Evolutionary conservation across 2,888 invertebrate genomes (phyloP).

Genomic region (Scaptomyza tumidula): DNA sequence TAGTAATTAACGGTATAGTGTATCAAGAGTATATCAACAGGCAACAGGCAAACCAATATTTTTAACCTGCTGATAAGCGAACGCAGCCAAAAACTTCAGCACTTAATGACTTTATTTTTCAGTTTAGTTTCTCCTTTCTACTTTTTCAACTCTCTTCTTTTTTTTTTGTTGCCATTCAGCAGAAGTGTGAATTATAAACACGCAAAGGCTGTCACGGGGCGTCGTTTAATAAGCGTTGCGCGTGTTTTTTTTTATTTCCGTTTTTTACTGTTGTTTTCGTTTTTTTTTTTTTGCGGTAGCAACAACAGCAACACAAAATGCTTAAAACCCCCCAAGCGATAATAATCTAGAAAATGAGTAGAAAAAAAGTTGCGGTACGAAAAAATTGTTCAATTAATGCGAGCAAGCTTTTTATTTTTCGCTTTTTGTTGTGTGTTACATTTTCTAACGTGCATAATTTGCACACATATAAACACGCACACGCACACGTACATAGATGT

Average conservation of each 20-base stretch:
- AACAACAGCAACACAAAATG: conserved; percentile 31
- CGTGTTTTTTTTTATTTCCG: conserved; percentile 38
- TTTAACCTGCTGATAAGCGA: conserved; percentile 56
- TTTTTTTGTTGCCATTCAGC: conserved; percentile 43
- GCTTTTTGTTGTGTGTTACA: conserved; percentile 48
- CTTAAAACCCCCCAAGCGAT: conserved; percentile 54
- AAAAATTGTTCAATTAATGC: conserved; percentile 75
- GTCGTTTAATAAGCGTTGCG: conserved; percentile 55
- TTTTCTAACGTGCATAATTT: conserved; percentile 66
- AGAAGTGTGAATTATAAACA: conserved; percentile 77
- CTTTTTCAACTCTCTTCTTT: neutral
- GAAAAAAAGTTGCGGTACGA: conserved; percentile 31
- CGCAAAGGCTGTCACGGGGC: conserved; percentile 58
- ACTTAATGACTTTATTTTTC: conserved; percentile 66
- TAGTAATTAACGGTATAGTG: conserved; percentile 21
- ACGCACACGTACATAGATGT: neutral
- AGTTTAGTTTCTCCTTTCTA: conserved; percentile 1
- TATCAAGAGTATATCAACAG: conserved; percentile 46
- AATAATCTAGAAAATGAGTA: conserved; percentile 67
- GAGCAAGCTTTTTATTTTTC: conserved; percentile 50
- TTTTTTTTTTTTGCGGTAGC: conserved; percentile 33
- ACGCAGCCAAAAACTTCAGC: conserved; percentile 16
- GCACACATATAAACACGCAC: conserved; percentile 13
- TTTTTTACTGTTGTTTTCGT: too few relatives aligned
- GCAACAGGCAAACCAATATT: conserved; percentile 39